A percentile compares a stretch with the other conserved stretches of the same genome.
Conservation (phyloP, 2,888 invertebrate species). For the Girardia tigrina region DNA sequence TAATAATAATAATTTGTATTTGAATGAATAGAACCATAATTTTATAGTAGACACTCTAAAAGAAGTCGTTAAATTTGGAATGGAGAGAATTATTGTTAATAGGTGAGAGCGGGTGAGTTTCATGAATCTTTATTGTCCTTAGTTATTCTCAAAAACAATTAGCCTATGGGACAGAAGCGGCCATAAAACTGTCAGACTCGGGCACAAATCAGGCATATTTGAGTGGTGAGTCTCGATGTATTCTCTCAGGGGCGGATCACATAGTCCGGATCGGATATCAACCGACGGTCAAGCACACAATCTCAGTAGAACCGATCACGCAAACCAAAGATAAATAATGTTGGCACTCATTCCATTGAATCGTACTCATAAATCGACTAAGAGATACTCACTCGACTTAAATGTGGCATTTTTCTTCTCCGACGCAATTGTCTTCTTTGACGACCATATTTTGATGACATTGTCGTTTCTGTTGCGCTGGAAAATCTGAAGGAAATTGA, state of each 20-base stretch:
- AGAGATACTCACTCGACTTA: constrained; percentile 24
- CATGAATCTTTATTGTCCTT: too few relatives aligned
- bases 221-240: background rate
- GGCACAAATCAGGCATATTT: background rate
- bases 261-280: background rate
- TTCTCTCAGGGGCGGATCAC: background rate
- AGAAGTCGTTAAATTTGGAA: too few relatives aligned
- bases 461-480: constrained; percentile 27
- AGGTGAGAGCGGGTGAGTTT: too few relatives aligned
- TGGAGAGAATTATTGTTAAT: too few relatives aligned
- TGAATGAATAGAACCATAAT: too few relatives aligned
- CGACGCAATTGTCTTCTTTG: constrained; percentile 26
- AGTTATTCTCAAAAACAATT: background rate
- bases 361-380: background rate
- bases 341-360: background rate
- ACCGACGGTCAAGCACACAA: background rate
- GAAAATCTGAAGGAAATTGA: constrained; percentile 5
- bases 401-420: constrained; percentile 7
- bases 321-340: background rate
- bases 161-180: background rate
- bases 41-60: too few relatives aligned
- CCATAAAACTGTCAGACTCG: background rate
- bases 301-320: background rate
- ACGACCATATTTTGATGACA: constrained; percentile 23
- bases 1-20: too few relatives aligned